Conservation (phyloP, 2,113 vertebrate species). For the Cettia cetti region DNA sequence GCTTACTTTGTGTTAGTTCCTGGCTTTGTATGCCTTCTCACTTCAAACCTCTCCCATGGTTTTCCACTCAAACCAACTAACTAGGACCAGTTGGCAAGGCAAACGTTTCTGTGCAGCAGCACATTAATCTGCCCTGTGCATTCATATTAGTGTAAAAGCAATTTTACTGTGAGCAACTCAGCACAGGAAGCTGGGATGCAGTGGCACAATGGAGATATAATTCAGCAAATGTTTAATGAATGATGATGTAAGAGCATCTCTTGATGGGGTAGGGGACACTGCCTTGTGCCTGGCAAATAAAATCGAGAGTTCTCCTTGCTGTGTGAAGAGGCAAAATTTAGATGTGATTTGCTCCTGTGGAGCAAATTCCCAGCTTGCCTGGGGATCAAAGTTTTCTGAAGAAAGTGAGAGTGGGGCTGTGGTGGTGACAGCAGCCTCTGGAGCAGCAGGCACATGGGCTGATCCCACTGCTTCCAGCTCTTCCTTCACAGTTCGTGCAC, state of each 20-base stretch:
- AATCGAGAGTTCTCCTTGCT: fast-evolving
- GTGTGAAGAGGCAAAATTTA: background rate
- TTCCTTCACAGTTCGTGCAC: background rate
- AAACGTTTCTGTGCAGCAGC: slow-evolving; percentile 19
- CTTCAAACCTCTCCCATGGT: slow-evolving; percentile 51
- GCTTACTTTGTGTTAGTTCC: background rate
- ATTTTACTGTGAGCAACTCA: background rate
- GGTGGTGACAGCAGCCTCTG: background rate
- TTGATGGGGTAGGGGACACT: background rate
- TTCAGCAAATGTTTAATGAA: background rate
- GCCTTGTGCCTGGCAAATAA: background rate
- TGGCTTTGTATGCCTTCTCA: slow-evolving; percentile 22
- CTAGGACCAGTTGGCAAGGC: slow-evolving; percentile 60
- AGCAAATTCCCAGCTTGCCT: background rate
- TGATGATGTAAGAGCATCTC: background rate
- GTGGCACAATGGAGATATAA: background rate
- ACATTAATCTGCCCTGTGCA: background rate
- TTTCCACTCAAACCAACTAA: slow-evolving; percentile 67
- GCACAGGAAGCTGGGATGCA: background rate
- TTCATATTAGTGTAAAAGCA: background rate
- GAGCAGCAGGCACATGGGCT: fast-evolving
- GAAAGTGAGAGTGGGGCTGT: background rate
- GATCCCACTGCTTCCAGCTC: background rate
- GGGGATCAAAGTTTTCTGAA: background rate
- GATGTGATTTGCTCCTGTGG: background rate